phyloP scores from a whole-genome alignment of 2,113 vertebrate species.

The Daubentonia madagascariensis region DNA sequence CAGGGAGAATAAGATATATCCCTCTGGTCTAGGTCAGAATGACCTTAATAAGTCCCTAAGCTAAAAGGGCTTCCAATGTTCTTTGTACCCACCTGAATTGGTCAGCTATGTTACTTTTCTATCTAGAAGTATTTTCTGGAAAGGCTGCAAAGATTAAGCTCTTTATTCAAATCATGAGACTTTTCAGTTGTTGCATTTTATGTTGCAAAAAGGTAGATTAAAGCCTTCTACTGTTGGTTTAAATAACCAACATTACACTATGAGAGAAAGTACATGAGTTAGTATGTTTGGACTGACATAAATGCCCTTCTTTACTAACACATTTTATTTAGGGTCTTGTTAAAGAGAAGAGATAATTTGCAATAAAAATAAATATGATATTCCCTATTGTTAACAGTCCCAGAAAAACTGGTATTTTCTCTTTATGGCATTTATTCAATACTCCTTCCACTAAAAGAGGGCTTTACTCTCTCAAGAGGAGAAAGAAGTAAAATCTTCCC shows the following conservation, averaged over 20 bases:
- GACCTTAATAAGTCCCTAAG: not conserved
- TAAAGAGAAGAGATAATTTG: not conserved
- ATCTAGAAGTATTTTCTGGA: not conserved
- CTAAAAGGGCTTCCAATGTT: not conserved
- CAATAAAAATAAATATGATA: conserved; percentile 5
- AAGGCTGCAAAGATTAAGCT: not conserved
- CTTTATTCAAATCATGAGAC: not conserved
- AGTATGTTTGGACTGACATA: not conserved
- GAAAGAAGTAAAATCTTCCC: not conserved
- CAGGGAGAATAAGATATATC: not conserved
- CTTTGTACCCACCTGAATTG: not conserved
- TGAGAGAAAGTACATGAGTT: not conserved
- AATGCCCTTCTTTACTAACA: not conserved
- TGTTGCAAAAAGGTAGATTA: not conserved
- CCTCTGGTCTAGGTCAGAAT: not conserved
- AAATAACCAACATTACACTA: not conserved
- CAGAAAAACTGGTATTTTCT: not conserved
- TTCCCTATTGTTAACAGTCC: not conserved
- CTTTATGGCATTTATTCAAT: not conserved
- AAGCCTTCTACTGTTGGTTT: not conserved
- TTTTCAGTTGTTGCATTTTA: not conserved
- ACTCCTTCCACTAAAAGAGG: not conserved
- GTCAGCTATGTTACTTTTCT: not conserved
- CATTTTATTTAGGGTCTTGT: not conserved
- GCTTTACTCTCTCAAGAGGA: not conserved